Evolutionary conservation across 1,140 invertebrate species (phyloP), one percentile per base, ranked within the genome.

Genomic region (Procambarus virginalis): DNA sequence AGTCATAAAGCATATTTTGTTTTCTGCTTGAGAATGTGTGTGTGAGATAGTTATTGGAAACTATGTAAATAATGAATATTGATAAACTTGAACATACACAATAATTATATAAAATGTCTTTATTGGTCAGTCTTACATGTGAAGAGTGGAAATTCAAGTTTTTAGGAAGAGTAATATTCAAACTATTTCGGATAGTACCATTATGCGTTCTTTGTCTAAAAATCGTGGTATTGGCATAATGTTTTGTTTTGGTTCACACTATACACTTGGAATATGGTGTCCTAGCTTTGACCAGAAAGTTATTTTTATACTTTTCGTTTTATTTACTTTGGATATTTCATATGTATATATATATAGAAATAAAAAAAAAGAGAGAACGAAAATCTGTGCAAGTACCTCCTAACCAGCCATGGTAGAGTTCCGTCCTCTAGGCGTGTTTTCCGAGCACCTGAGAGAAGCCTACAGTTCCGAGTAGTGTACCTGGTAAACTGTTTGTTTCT

Each of bases 361-460:
- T 55, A 34, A 73, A 73, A 4, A 22, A 14, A 6, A 20, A 73
- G 22, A 34, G 34, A 34, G 34, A 34, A 34, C 34, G 6, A 73
- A 73, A 73, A 73, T 73, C 68, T 73, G 68, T 73, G n/a, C 68
- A 73, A 8, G 22, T 34, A 34, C 34, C 34, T 34, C 34, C 34
- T 73, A 73, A 73, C 68, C 10, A 20, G 22, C 8, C 2, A 10
- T 73, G 68, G 68, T 73, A 73, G 68, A 73, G 68, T 34, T 73
- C 68, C 68, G 68, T 73, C 68, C 68, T 73, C 22, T 73, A 73
- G 68, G 68, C 68, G 22, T 73, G 68, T 73, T 8, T 73, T 34
- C 68, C 4, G 68, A 73, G 68, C 68, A 73, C n/a, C n/a, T 34
- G 68, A 73, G 68, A 73, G n/a, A 73, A 9, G 68, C n/a, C 68